Base-by-base conservation (phyloP, 1,140 invertebrate genomes). In the Drosophila murphyi region DNA sequence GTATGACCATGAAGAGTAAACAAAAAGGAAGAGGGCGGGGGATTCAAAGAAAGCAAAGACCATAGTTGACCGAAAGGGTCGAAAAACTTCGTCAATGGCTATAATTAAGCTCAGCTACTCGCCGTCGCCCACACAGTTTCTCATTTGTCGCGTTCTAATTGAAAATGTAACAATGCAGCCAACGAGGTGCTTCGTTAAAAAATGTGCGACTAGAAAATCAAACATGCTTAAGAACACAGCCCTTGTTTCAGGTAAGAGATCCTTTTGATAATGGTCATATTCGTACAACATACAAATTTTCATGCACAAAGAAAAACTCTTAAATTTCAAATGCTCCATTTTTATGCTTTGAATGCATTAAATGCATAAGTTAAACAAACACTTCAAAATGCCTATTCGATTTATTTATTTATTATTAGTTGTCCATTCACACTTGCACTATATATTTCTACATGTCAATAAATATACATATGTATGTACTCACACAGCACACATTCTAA, bases 101-200 rank as follows among this genome's bases (percentile, higher is more conserved):
- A 79, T 83, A 83, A 83, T 83, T 83, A 83, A 83, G 82, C 76
- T 83, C 62, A 76, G 72, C 62, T 56, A 64, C 39, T 43, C 5
- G 4, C 39, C 74, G 35, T 52, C 62, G 69, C 37, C 72, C 62
- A 79, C 69, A 77, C 70, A 82, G 55, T 82, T 78, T 78, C 61
- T 67, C 68, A 51, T 82, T 75, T 71, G 61, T 69, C 52, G 37
- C 47, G 59, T 72, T 72, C 41, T 76, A 83, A 80, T 76, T 72
- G 68, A 80, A 83, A 83, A 72, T 35, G 41, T 57, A 56, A 20
- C 28, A 28, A 20, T 47, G n/a, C 45, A n/a, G 28, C 10, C 12
- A 20, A 10, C 8, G 47, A 7, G 32, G 2, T 20, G 20, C 3
- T 29, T 43, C 39, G n/a, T 43, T 43, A 8, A 43, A 4, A 28